Percentiles rank a stretch among this genome's conserved stretches.
phyloP scores from a whole-genome alignment of 2,888 invertebrate species.

The Pemphredon lugubris region DNA sequence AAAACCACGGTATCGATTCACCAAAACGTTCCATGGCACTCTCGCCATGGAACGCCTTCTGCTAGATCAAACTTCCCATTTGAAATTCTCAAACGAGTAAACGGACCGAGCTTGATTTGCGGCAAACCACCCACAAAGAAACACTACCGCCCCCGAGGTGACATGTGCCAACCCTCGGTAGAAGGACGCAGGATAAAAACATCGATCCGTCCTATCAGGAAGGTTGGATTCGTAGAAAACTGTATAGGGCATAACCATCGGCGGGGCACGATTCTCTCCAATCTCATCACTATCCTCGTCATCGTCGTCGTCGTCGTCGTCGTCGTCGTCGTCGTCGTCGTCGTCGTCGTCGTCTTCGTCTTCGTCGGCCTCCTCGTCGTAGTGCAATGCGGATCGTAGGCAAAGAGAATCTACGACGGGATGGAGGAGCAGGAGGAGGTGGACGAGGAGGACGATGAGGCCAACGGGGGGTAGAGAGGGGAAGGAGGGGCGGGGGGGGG shows the following conservation, averaged over 20 bases:
- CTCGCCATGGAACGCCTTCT: too few species aligned
- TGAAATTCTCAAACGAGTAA: too few species aligned
- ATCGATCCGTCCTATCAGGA: constrained; percentile 65
- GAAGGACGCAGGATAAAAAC: constrained; percentile 64
- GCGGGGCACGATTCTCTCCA: too few species aligned
- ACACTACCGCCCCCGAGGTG: background rate
- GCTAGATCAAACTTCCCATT: too few species aligned
- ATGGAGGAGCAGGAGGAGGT: constrained; percentile 57
- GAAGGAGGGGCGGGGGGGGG: too few species aligned
- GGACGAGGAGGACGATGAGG: too few species aligned
- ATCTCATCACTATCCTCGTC: too few species aligned
- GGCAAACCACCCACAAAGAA: background rate
- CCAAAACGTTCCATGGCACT: too few species aligned
- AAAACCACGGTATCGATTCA: too few species aligned
- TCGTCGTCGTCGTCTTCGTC: constrained; percentile 32
- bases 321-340: constrained; percentile 39
- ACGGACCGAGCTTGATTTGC: too few species aligned
- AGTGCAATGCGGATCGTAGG: constrained; percentile 42
- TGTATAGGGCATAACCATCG: too few species aligned
- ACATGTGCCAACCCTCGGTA: constrained; percentile 37
- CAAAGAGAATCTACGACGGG: constrained; percentile 25
- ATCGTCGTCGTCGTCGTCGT: constrained; percentile 22
- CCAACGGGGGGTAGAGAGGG: too few species aligned
- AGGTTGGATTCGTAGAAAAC: constrained; percentile 26
- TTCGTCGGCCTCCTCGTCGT: constrained; percentile 50